Evolutionary conservation across 2,797 vertebrate species (phyloP), one percentile per base, ranked within the genome.

Genomic region (Halcyon chelicuti): DNA sequence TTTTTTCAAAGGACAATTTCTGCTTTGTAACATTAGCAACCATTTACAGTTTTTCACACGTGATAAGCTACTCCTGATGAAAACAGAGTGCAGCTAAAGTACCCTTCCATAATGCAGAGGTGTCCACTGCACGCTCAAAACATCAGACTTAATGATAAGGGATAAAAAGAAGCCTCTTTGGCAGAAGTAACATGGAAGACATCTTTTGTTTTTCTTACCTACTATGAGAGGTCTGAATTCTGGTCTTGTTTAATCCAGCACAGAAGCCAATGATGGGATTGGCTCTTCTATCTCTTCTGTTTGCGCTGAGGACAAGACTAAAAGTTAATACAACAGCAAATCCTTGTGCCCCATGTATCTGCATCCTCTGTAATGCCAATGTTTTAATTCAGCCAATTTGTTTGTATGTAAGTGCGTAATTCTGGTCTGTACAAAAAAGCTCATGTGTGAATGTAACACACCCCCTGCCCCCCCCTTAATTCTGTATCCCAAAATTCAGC

Each of bases 271-370:
- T 7, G 61, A 2, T 37, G 44, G 58, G 49, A 18, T 49, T 51
- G 23, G 25, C 60, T 77, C 73, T 94, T 46, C 20, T 12, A 21
- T 46, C 44, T 77, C 54, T 86, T 83, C 81, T 78, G 39, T 77
- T 91, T 67, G 85, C 87, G n/a, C 81, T 72, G 87, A 72, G 65
- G 75, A 77, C 29, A 92, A 75, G n/a, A 65, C 26, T 51, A 90
- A 28, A 63, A 37, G 28, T 77, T 72, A 72, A 47, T 58, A 13
- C 2, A 74, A 62, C 23, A 61, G 29, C 22, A 44, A 71, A 74
- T 29, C 61, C 39, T 82, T 74, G 19, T 89, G 74, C 57, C 57
- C 63, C 37, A 31, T 0, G 0, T 28, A 42, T 31, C 73, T 70
- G 40, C 8, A 23, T 31, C 18, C 14, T 37, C 18, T 46, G 54